phyloP scores from a whole-genome alignment of 2,113 vertebrate genomes.

The Apodemus sylvaticus region DNA sequence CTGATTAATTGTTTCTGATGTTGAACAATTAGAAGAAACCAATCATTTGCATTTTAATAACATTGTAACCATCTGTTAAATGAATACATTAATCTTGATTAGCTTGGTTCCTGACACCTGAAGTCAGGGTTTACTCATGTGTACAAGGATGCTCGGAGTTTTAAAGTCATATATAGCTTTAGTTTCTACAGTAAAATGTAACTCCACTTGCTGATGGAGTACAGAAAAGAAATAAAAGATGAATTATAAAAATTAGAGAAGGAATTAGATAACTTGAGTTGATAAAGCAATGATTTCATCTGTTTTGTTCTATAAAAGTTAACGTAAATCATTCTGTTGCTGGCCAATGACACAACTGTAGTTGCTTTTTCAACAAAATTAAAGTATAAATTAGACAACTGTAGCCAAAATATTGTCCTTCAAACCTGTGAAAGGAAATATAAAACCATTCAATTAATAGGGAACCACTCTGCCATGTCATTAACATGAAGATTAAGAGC shows the following conservation, averaged over 20 bases:
- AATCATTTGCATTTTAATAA: constrained; percentile 99
- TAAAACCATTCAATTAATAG: constrained; percentile 17
- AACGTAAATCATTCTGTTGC: background rate
- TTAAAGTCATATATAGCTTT: constrained; percentile 70
- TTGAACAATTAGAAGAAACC: constrained; percentile 94
- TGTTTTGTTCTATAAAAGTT: background rate
- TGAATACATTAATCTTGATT: constrained; percentile 98
- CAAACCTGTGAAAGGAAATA: background rate
- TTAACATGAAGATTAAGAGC: constrained; percentile 9
- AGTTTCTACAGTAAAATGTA: constrained; percentile 72
- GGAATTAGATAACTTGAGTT: background rate
- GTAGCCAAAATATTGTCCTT: background rate
- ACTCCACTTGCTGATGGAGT: constrained; percentile 25
- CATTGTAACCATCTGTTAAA: constrained; percentile 94
- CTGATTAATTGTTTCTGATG: constrained; percentile 94
- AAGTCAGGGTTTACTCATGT: constrained; percentile 86
- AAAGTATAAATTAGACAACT: background rate
- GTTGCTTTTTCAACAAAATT: background rate
- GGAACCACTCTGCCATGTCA: background rate
- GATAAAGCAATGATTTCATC: background rate
- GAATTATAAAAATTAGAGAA: constrained; percentile 13
- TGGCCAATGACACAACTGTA: background rate
- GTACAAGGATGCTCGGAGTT: constrained; percentile 74
- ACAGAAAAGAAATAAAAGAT: background rate
- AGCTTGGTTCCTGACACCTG: constrained; percentile 87